Evolutionary conservation across 2,113 vertebrate species (phyloP).

Genomic region (Daubentonia madagascariensis): DNA sequence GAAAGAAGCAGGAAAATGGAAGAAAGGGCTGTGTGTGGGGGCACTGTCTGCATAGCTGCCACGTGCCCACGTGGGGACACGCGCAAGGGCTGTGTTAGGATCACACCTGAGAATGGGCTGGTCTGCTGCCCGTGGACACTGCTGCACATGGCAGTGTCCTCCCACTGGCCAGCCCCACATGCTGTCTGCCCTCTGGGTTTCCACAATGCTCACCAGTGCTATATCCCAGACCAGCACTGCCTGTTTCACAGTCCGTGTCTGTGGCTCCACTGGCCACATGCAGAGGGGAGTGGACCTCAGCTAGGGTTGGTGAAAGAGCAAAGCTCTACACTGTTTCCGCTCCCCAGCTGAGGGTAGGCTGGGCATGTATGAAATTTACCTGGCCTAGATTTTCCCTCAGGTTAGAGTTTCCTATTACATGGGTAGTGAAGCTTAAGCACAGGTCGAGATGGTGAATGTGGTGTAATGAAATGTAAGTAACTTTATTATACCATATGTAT

Average conservation of each 20-base stretch:
- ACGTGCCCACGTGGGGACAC: background rate
- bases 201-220: no score
- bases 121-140: background rate
- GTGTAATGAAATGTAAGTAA: background rate
- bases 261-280: background rate
- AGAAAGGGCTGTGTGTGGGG: accelerated
- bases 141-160: background rate
- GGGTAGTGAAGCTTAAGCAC: background rate
- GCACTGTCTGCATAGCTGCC: no score
- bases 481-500: background rate
- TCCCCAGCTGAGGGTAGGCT: background rate
- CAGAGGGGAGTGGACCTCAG: background rate
- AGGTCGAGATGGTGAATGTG: background rate
- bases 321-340: background rate
- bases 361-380: background rate
- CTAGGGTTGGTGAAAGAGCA: background rate
- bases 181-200: background rate
- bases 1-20: background rate
- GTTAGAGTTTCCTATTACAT: background rate
- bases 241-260: accelerated
- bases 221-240: background rate
- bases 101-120: background rate
- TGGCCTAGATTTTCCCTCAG: background rate
- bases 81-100: background rate
- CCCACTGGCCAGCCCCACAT: accelerated